Base-by-base conservation (phyloP, 2,888 invertebrate genomes). In the Plebejus argus region DNA sequence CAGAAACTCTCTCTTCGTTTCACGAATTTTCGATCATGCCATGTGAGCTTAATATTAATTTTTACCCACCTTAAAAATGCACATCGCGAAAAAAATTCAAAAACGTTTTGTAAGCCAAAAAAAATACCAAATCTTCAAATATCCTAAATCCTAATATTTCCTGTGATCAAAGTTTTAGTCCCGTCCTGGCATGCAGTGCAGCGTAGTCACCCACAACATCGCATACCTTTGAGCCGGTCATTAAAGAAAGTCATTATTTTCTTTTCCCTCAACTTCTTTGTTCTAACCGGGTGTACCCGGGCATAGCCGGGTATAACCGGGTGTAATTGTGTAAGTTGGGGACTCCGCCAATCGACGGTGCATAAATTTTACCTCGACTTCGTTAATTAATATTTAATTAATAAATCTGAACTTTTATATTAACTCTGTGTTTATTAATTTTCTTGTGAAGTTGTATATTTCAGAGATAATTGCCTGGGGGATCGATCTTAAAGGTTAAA, bases 271-370 rank as follows among this genome's bases (percentile, higher is more conserved):
- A 81, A 83, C 84, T 86, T 86, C 87, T 88, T 89, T 89, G 89
- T 89, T 85, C 84, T 83, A 87, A 90, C 85, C 89, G 86, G 84
- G 89, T 90, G 91, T 91, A 91, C 53, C 53, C 53, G 53, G 49
- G 49, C 15, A 49, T 49, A 87, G 90, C 85, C 89, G 86, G 84
- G 89, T 90, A 53, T 53, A 87, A 90, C 85, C 89, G 86, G 84
- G 89, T 90, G 91, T 91, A 91, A 92, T 91, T 91, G 90, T 89
- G 87, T 82, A 91, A 92, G 90, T 91, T 91, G 78, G 79, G 75
- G 80, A 23, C 66, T 77, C 80, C 78, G 53, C 53, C 53, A 79
- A 80, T 76, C 78, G 80, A 35, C 78, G 71, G 76, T 76, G 80
- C 80, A 80, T 81, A 77, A 79, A 77, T 79, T 79, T 70, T 76